Conservation (phyloP, 2,888 invertebrate species). For the Stegophylla sp. region DNA sequence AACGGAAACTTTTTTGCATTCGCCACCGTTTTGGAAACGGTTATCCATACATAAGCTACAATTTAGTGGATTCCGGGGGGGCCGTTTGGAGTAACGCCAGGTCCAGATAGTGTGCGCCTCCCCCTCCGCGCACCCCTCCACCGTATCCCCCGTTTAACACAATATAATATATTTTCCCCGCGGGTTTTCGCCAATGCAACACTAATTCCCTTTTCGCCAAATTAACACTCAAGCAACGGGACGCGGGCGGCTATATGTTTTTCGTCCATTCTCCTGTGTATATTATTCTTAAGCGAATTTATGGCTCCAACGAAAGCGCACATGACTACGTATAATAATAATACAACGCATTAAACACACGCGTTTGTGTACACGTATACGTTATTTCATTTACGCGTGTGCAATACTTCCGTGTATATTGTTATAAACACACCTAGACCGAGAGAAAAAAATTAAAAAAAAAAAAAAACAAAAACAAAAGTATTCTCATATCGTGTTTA, state of each 20-base stretch:
- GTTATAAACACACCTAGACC: too few relatives aligned
- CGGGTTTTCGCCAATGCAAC: conserved; percentile 48
- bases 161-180: conserved; percentile 40
- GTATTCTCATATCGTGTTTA: too few relatives aligned
- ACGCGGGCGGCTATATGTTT: conserved; percentile 20
- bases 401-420: too few relatives aligned
- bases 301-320: conserved; percentile 18
- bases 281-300: conserved; percentile 41
- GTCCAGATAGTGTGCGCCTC: conserved; percentile 36
- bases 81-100: conserved; percentile 37
- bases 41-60: conserved; percentile 58
- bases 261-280: too few relatives aligned
- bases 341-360: neutral
- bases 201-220: conserved; percentile 56
- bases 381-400: too few relatives aligned
- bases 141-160: neutral
- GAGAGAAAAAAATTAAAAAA: too few relatives aligned
- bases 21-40: conserved; percentile 45
- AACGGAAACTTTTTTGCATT: conserved; percentile 59
- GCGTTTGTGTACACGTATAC: too few relatives aligned
- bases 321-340: too few relatives aligned
- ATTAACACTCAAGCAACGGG: conserved; percentile 53
- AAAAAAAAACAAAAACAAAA: too few relatives aligned
- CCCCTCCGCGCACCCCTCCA: neutral
- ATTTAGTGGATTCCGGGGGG: conserved; percentile 48